Percentiles rank a stretch among this genome's conserved stretches.
These are phyloP conservation scores for Gortyna flavago DNA, from an alignment of 2,888 invertebrate species.

Conservation along the genomic window DNA sequence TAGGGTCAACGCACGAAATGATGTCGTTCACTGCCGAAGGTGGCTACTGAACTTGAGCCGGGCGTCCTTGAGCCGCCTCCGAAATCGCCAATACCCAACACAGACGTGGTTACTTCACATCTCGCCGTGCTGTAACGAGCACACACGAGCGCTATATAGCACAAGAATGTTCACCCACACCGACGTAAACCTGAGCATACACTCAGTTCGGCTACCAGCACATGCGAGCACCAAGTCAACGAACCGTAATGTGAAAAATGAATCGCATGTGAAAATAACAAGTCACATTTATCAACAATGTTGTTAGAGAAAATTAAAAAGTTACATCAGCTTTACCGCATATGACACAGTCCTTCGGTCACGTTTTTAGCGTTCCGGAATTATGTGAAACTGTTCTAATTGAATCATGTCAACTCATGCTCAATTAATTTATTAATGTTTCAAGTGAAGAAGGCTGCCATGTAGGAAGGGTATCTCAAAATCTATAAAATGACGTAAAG, in stretches of 20 bases:
- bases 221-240: slow-evolving; percentile 74
- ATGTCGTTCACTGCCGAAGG: slow-evolving; percentile 87
- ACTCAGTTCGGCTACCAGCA: slow-evolving; percentile 69
- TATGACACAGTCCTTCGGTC: slow-evolving; percentile 13
- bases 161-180: slow-evolving; percentile 77
- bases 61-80: slow-evolving; percentile 87
- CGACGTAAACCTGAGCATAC: slow-evolving; percentile 50
- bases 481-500: slow-evolving; percentile 43
- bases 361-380: slow-evolving; percentile 42
- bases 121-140: slow-evolving; percentile 70
- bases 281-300: slow-evolving; percentile 40
- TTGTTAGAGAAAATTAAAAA: slow-evolving; percentile 32
- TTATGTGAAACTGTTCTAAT: slow-evolving; percentile 46
- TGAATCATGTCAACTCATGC: slow-evolving; percentile 36
- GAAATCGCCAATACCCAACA: slow-evolving; percentile 84
- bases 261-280: slow-evolving; percentile 61
- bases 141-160: slow-evolving; percentile 70
- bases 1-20: slow-evolving; percentile 87
- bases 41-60: slow-evolving; percentile 87
- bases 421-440: slow-evolving; percentile 17
- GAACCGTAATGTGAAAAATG: slow-evolving; percentile 75
- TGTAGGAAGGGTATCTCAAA: slow-evolving; percentile 17
- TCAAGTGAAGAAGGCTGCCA: slow-evolving; percentile 8
- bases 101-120: slow-evolving; percentile 67
- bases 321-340: slow-evolving; percentile 19